Conservation (phyloP, 2,888 invertebrate genomes). For the Torymus tubicola region DNA sequence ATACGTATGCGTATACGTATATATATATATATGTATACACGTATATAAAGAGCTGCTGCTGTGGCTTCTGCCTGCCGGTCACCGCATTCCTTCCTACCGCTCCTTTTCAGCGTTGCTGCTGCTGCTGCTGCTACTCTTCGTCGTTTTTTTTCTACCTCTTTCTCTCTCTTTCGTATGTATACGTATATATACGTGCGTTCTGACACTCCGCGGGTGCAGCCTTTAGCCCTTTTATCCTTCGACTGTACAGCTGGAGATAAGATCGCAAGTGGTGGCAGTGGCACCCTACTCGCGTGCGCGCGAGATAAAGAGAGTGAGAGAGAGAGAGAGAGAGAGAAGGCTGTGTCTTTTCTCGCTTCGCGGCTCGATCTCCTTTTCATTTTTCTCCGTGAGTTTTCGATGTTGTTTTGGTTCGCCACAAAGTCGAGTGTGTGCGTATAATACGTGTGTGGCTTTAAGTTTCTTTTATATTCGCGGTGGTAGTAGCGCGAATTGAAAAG, state of each 20-base stretch:
- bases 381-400: constrained; percentile 18
- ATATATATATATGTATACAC: background rate
- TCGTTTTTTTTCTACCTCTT: constrained; percentile 25
- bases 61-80: constrained; percentile 67
- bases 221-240: constrained; percentile 47
- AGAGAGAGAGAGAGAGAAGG: too few relatives aligned
- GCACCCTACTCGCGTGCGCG: too few relatives aligned
- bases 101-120: constrained; percentile 27
- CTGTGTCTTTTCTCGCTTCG: constrained; percentile 25
- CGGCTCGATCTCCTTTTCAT: constrained; percentile 36
- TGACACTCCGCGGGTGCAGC: constrained; percentile 60
- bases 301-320: too few relatives aligned
- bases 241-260: constrained; percentile 34
- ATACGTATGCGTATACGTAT: background rate
- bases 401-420: background rate
- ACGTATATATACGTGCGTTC: constrained; percentile 55
- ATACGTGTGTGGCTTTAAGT: too few relatives aligned
- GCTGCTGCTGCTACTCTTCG: constrained; percentile 39
- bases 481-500: too few relatives aligned
- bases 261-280: constrained; percentile 4
- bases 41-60: constrained; percentile 18
- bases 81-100: constrained; percentile 69
- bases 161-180: constrained; percentile 56
- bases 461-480: too few relatives aligned
- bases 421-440: too few relatives aligned